Evolutionary conservation across 2,888 invertebrate species (phyloP).

Genomic region (Psylliodes chrysocephalus): DNA sequence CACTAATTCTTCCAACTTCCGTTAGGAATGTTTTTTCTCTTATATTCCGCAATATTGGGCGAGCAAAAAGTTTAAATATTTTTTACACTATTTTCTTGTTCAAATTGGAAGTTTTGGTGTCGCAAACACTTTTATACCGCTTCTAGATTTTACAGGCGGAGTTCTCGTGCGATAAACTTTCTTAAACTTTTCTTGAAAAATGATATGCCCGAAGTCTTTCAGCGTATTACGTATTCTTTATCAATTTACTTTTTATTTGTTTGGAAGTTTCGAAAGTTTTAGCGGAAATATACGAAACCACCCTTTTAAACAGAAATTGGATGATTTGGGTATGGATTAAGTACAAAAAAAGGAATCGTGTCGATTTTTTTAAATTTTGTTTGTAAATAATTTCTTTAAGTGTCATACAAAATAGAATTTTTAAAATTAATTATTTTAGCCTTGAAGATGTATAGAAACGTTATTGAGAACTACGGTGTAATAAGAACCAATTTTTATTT

Average conservation of each 20-base stretch:
- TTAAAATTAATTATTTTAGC: too few relatives aligned
- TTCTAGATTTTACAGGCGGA: constrained; percentile 26
- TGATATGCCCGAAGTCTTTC: constrained; percentile 24
- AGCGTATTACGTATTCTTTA: constrained; percentile 27
- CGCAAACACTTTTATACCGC: constrained; percentile 24
- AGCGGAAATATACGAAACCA: constrained; percentile 9
- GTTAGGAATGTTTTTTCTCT: neutral
- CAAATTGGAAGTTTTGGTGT: constrained; percentile 20
- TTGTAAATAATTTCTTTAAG: too few relatives aligned
- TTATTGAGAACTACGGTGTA: too few relatives aligned
- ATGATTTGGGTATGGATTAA: neutral
- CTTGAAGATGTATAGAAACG: too few relatives aligned
- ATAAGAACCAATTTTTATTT: too few relatives aligned
- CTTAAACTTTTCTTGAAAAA: constrained; percentile 22
- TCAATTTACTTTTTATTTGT: constrained; percentile 27
- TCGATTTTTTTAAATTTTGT: too few relatives aligned
- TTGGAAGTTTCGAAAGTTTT: constrained; percentile 11
- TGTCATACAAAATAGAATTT: too few relatives aligned
- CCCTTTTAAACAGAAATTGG: constrained; percentile 3
- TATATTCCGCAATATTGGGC: neutral
- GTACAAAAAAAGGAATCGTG: too few relatives aligned
- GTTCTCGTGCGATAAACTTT: constrained; percentile 27
- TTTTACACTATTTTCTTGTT: constrained; percentile 13
- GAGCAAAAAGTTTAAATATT: neutral
- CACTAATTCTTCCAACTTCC: neutral